These are phyloP conservation scores for Chirona hameri DNA, from an alignment of 2,888 invertebrate genomes.

Conservation along the genomic window DNA sequence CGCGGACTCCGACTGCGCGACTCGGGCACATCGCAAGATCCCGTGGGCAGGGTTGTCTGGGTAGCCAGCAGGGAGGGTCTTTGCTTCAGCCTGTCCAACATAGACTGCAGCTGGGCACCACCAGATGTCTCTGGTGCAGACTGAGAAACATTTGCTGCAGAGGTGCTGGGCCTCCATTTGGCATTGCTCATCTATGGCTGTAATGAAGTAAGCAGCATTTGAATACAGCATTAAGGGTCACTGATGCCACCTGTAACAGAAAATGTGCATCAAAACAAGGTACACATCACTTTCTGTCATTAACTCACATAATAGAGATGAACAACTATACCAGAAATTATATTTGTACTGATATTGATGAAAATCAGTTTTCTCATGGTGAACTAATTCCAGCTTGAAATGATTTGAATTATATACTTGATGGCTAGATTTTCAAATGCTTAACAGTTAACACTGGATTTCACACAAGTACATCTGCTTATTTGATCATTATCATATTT, in stretches of 20 bases:
- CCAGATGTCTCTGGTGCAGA: background rate
- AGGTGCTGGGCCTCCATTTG: background rate
- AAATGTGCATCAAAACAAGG: too few relatives aligned
- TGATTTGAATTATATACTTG: too few relatives aligned
- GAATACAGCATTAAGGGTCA: background rate
- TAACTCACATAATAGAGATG: too few relatives aligned
- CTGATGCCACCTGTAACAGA: background rate
- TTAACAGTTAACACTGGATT: too few relatives aligned
- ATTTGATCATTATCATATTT: too few relatives aligned
- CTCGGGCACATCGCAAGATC: background rate
- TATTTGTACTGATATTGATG: too few relatives aligned
- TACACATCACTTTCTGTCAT: too few relatives aligned
- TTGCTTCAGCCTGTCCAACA: background rate
- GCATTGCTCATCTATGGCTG: constrained; percentile 1
- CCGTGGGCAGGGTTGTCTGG: background rate
- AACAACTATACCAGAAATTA: too few relatives aligned
- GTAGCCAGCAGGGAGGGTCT: background rate
- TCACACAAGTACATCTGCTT: too few relatives aligned
- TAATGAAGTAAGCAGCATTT: background rate
- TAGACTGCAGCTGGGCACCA: background rate
- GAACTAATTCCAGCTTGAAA: too few relatives aligned
- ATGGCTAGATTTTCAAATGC: too few relatives aligned
- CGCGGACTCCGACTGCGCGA: background rate
- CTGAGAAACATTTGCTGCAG: background rate
- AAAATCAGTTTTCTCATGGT: too few relatives aligned